These are phyloP conservation scores for Mongoloraphidia duomilia DNA, from an alignment of 2,888 invertebrate species.

Conservation along the genomic window DNA sequence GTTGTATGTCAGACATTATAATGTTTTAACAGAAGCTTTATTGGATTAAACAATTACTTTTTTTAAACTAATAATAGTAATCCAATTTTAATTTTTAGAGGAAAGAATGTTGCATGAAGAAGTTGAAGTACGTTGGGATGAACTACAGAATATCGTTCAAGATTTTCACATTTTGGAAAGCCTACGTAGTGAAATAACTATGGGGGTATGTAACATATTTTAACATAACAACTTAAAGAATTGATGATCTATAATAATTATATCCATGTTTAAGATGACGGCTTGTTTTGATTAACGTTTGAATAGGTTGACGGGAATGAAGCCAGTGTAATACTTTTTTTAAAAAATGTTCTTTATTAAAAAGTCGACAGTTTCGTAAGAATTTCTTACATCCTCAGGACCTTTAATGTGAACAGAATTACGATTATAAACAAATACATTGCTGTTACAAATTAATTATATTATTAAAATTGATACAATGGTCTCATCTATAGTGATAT, in stretches of 20 bases:
- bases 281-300: too few species aligned
- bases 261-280: neutral
- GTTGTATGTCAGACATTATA: too few species aligned
- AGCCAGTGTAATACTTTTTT: too few species aligned
- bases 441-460: too few species aligned
- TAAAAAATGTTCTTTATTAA: too few species aligned
- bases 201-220: slow-evolving; percentile 31
- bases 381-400: too few species aligned
- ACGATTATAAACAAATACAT: too few species aligned
- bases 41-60: slow-evolving; percentile 13
- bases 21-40: neutral
- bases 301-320: too few species aligned
- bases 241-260: neutral
- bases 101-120: slow-evolving; percentile 63
- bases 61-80: neutral
- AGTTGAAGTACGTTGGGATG: slow-evolving; percentile 56
- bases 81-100: slow-evolving; percentile 31
- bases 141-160: slow-evolving; percentile 40
- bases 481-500: too few species aligned
- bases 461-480: too few species aligned
- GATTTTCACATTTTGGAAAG: slow-evolving; percentile 36
- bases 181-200: slow-evolving; percentile 32
- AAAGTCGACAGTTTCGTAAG: too few species aligned
- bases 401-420: too few species aligned
- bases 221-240: neutral